phyloP scores from a whole-genome alignment of 2,113 vertebrate species.

The Hymenochirus boettgeri region DNA sequence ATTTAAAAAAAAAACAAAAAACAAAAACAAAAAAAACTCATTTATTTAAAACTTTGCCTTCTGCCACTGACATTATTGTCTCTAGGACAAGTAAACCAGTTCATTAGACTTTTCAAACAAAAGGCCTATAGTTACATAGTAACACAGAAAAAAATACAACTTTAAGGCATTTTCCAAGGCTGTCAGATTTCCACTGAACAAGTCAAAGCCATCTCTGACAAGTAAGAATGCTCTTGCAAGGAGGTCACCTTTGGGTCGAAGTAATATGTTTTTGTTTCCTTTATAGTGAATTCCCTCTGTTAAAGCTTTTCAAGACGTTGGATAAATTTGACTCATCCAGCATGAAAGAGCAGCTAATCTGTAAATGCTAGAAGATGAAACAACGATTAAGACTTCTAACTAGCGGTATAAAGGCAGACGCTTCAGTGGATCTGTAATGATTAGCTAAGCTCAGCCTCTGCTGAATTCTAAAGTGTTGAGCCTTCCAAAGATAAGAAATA shows the following conservation, averaged over 20 bases:
- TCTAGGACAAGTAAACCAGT: constrained; percentile 46
- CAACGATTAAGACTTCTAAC: constrained; percentile 30
- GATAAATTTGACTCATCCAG: constrained; percentile 46
- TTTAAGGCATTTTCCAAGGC: constrained; percentile 42
- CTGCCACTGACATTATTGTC: constrained; percentile 46
- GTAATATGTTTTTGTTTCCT: constrained; percentile 40
- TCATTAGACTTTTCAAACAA: constrained; percentile 47
- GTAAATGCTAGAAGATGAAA: constrained; percentile 30
- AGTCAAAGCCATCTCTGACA: constrained; percentile 38
- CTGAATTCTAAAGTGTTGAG: no score
- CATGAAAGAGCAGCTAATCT: constrained; percentile 54
- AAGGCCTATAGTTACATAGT: constrained; percentile 40
- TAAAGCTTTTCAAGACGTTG: constrained; percentile 46
- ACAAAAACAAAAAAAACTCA: no score
- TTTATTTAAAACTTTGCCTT: constrained; percentile 30
- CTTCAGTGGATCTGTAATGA: constrained; percentile 25
- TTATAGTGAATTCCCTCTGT: constrained; percentile 38
- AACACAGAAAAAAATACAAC: constrained; percentile 20
- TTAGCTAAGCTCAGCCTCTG: constrained; percentile 5
- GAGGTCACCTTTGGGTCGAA: constrained; percentile 37
- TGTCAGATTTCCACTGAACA: constrained; percentile 42
- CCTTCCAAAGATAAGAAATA: no score
- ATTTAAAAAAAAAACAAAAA: no score
- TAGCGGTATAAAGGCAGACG: constrained; percentile 14
- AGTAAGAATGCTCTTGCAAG: constrained; percentile 40